Conservation (phyloP, 2,797 vertebrate genomes). For the Ctenopoma kingsleyae region DNA sequence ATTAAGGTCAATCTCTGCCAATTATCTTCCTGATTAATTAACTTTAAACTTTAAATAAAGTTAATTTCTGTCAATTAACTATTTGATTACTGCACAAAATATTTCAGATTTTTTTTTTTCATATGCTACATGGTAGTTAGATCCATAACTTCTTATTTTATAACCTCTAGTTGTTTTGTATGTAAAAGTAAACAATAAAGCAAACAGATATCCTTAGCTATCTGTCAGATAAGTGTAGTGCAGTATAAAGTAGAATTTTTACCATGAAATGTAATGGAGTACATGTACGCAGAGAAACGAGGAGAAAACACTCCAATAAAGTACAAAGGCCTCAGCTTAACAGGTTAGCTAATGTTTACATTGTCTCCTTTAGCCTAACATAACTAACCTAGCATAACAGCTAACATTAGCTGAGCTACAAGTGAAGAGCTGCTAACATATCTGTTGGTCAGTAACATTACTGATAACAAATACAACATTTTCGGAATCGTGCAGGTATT, state of each 20-base stretch:
- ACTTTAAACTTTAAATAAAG: no score
- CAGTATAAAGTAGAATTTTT: neutral
- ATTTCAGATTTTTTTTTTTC: no score
- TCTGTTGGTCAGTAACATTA: neutral
- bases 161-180: neutral
- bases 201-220: neutral
- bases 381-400: neutral
- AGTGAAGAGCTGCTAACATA: constrained; percentile 14
- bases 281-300: neutral
- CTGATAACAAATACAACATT: neutral
- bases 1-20: no score
- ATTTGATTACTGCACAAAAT: neutral
- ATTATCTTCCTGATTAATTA: no score
- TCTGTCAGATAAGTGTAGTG: neutral
- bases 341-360: neutral
- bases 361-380: neutral
- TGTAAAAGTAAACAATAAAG: neutral
- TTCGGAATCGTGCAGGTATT: no score
- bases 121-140: neutral
- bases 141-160: neutral
- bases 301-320: neutral
- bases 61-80: neutral
- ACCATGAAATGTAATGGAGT: neutral
- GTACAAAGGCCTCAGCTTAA: neutral
- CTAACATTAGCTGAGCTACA: constrained; percentile 23